Evolutionary conservation across 2,888 invertebrate species (phyloP), one percentile per base, ranked within the genome.

Genomic region (Drosophila fulvimacula): DNA sequence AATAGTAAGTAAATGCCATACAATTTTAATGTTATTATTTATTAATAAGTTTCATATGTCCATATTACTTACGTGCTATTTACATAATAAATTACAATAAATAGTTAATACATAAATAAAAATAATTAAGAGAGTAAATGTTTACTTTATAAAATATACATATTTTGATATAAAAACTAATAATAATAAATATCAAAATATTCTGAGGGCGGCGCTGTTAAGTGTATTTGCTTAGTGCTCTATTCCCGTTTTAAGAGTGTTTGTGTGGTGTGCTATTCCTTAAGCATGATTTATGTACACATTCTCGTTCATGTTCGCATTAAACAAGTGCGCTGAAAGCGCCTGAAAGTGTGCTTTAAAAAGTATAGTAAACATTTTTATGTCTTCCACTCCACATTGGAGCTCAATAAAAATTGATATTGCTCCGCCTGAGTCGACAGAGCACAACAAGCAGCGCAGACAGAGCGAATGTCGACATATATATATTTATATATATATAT

Each of bases 321-420:
- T 38, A 51, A 51, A 39, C 19, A 58, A 19, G 27, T 38, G 32
- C 38, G 52, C 36, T n/a, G 53, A 21, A 46, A 46, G 21, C 41
- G 19, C 17, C 30, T 38, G 27, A 38, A 55, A 46, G 27, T 51
- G 49, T 51, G 34, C 46, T 52, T 64, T 49, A 58, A 52, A 70
- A 19, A 70, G 58, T 62, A 60, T 56, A 69, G 64, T 55, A 66
- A 52, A 38, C 42, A 32, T 36, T 49, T 34, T 19, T 41, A 21
- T 32, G 34, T 48, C 15, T 36, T 61, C 19, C 27, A 48, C 27
- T 58, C 17, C 48, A 5, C 30, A 36, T 32, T 19, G 49, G 30
- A 51, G 52, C 65, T 78, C 84, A 78, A 62, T 65, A 71, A 72
- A 72, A 72, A 69, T 69, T 53, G 57, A 66, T 68, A 69, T 67